Percentiles rank a stretch among this genome's conserved stretches.
Evolutionary conservation across 2,888 invertebrate species (phyloP).

Genomic region (Bombylius major): DNA sequence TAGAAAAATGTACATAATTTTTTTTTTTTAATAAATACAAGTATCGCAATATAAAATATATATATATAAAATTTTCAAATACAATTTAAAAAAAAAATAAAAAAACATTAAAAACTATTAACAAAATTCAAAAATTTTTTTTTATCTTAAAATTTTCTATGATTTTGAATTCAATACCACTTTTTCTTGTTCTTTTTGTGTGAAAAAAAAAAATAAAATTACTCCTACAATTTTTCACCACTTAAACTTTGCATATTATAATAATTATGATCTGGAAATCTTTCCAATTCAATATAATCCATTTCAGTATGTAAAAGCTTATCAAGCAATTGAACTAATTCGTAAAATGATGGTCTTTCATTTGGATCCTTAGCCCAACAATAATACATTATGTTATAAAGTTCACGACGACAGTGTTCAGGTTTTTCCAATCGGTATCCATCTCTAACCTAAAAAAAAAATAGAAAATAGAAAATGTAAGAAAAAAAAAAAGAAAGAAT

Average conservation of each 20-base stretch:
- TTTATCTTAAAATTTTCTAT: no score
- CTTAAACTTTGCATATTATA: slow-evolving; percentile 76
- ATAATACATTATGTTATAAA: slow-evolving; percentile 91
- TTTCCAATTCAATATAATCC: slow-evolving; percentile 84
- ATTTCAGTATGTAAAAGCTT: slow-evolving; percentile 77
- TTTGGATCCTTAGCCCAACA: slow-evolving; percentile 84
- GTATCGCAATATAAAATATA: no score
- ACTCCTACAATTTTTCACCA: slow-evolving; percentile 57
- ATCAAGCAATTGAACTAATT: slow-evolving; percentile 69
- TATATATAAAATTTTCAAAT: no score
- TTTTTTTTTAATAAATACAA: no score
- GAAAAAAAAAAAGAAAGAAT: not conserved
- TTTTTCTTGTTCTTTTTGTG: no score
- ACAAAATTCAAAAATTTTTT: no score
- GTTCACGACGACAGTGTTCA: slow-evolving; percentile 81
- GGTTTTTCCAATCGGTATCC: slow-evolving; percentile 86
- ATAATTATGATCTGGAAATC: slow-evolving; percentile 87
- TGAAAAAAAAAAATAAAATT: no score
- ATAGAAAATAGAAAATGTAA: slow-evolving; percentile 41
- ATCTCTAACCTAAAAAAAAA: slow-evolving; percentile 57
- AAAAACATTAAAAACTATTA: no score
- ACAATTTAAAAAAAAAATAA: no score
- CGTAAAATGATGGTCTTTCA: slow-evolving; percentile 72
- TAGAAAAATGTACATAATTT: no score
- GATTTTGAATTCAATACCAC: no score